A percentile compares a stretch with the other conserved stretches of the same genome.
phyloP scores from a whole-genome alignment of 2,113 vertebrate species.

The Hyperopisus bebe region DNA sequence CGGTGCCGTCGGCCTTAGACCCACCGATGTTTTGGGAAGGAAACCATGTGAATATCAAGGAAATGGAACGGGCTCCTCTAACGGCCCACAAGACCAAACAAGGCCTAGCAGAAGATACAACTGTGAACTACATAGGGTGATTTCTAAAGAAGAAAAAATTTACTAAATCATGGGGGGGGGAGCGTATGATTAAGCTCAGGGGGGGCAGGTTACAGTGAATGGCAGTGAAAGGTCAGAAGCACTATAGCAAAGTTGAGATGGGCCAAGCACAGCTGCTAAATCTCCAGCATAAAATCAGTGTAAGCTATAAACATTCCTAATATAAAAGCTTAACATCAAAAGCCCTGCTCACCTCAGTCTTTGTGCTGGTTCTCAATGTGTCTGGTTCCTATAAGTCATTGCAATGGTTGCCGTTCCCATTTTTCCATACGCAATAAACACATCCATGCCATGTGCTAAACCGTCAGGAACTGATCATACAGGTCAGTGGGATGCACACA shows the following conservation, averaged over 20 bases:
- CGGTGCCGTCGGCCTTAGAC: not conserved
- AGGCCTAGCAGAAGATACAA: not conserved
- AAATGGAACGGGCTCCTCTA: not conserved
- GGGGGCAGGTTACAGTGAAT: not conserved
- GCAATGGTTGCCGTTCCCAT: not conserved
- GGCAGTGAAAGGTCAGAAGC: not conserved
- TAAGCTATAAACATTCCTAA: not conserved
- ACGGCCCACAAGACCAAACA: not conserved
- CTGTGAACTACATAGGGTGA: not conserved
- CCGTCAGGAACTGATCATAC: not conserved
- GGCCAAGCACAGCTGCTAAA: not conserved
- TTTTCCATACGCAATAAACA: not conserved
- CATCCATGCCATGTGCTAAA: not conserved
- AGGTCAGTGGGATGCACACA: not conserved
- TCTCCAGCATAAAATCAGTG: not conserved
- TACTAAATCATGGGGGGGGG: not conserved
- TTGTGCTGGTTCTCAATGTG: not conserved
- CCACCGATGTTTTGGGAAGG: not conserved
- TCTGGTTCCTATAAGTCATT: not conserved
- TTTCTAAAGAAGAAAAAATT: not conserved
- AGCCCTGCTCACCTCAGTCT: not conserved
- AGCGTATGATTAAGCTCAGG: not conserved
- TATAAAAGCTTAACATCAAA: not conserved
- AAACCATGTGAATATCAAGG: not conserved
- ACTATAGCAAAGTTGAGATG: not conserved